Conservation (phyloP, 2,113 vertebrate species). For the Brachypteracias leptosomus region DNA sequence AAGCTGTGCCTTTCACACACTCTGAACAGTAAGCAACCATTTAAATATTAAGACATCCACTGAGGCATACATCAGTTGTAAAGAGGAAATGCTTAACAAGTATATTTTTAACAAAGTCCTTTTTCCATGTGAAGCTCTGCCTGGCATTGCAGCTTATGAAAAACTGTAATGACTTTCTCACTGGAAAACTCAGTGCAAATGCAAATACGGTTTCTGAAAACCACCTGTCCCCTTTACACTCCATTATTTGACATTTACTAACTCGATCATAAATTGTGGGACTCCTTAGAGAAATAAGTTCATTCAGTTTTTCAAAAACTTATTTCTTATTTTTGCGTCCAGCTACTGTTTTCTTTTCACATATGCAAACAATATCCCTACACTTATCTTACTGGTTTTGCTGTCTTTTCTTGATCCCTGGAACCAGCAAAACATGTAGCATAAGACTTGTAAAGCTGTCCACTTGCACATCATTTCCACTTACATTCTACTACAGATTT, state of each 20-base stretch:
- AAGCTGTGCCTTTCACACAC: neutral
- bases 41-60: conserved; percentile 26
- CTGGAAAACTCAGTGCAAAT: neutral
- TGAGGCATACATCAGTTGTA: neutral
- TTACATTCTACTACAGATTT: neutral
- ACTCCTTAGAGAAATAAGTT: neutral
- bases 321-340: neutral
- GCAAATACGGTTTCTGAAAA: neutral
- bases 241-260: neutral
- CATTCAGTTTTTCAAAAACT: neutral
- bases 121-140: neutral
- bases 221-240: neutral
- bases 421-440: neutral
- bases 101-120: neutral
- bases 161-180: neutral
- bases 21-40: neutral
- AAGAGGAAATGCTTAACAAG: conserved; percentile 24
- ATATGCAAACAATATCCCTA: neutral
- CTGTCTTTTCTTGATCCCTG: neutral
- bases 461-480: neutral
- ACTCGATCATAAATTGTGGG: neutral
- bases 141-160: neutral
- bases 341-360: neutral
- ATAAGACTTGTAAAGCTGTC: neutral
- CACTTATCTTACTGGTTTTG: neutral